phyloP scores from a whole-genome alignment of 2,113 vertebrate species.

The Cynopterus brachyotis region DNA sequence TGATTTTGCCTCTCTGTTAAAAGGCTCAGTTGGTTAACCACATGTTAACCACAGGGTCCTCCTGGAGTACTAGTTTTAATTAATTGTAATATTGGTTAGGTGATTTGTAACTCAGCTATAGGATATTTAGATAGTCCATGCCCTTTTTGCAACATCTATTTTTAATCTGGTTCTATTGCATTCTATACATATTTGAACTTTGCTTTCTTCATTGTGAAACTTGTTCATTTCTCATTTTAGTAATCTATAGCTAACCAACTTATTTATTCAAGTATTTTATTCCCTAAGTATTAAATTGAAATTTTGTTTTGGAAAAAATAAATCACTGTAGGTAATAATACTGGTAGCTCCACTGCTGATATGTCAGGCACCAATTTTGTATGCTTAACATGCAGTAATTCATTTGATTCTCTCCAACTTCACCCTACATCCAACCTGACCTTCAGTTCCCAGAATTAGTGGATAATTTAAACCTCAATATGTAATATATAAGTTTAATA shows the following conservation, averaged over 20 bases:
- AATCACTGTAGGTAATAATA: background rate
- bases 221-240: background rate
- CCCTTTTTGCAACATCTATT: background rate
- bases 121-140: background rate
- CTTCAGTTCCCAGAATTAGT: background rate
- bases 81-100: background rate
- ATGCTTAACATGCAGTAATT: background rate
- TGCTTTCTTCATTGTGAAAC: background rate
- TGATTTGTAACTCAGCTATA: background rate
- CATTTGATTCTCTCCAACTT: background rate
- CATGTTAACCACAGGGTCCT: background rate
- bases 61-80: background rate
- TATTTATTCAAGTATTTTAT: background rate
- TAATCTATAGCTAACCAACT: background rate
- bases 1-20: background rate
- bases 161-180: background rate
- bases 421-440: background rate
- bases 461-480: background rate
- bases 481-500: background rate
- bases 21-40: background rate
- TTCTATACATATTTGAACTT: background rate
- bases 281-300: background rate
- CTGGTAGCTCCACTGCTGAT: background rate
- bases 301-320: constrained; percentile 6
- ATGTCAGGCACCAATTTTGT: background rate